These are phyloP conservation scores for Gorsachius magnificus DNA, from an alignment of 2,797 vertebrate genomes.

Conservation along the genomic window DNA sequence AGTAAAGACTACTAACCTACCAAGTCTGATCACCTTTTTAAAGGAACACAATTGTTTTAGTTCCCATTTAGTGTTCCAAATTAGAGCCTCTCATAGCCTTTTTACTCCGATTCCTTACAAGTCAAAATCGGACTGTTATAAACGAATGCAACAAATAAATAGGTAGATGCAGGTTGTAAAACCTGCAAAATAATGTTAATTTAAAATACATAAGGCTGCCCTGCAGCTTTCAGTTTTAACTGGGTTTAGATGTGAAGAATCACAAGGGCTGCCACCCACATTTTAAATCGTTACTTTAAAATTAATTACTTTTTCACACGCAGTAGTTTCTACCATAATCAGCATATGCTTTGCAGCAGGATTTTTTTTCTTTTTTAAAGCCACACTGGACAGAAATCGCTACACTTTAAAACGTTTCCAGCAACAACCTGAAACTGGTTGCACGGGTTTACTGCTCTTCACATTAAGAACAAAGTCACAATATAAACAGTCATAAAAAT, in stretches of 20 bases:
- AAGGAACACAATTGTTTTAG: not conserved
- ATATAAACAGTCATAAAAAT: not conserved
- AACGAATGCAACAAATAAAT: not conserved
- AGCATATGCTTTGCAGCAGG: not conserved
- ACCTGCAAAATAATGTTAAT: not conserved
- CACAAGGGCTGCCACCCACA: not conserved
- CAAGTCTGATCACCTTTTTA: not conserved
- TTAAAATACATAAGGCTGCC: not conserved
- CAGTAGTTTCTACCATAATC: not conserved
- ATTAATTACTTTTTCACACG: not conserved
- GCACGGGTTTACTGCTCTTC: not conserved
- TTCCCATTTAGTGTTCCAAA: not conserved
- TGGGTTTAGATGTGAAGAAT: not conserved
- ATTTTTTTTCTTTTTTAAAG: not conserved
- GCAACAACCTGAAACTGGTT: constrained; percentile 20
- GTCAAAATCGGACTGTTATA: not conserved
- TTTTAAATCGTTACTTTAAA: not conserved
- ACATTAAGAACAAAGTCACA: not conserved
- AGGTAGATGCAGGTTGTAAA: not conserved
- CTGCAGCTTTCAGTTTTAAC: not conserved
- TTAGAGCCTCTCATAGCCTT: not conserved
- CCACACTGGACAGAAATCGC: not conserved
- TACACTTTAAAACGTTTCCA: not conserved
- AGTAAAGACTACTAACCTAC: not conserved
- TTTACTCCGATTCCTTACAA: not conserved